These are phyloP conservation scores for Venusia cambrica DNA, from an alignment of 2,888 invertebrate genomes.

Conservation along the genomic window DNA sequence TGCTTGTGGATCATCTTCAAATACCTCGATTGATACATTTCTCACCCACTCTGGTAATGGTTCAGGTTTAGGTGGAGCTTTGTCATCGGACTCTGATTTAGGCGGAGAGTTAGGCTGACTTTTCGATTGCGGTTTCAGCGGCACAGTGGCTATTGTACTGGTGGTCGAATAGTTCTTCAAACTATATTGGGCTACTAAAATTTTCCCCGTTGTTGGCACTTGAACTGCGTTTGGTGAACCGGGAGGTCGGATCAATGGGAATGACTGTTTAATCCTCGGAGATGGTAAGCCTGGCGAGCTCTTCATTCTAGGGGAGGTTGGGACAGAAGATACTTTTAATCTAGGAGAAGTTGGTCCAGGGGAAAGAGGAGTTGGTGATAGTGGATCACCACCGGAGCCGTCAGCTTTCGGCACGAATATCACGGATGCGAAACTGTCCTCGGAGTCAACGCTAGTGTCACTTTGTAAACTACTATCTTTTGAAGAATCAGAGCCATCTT, in stretches of 20 bases:
- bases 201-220: slow-evolving; percentile 75
- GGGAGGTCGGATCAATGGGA: slow-evolving; percentile 82
- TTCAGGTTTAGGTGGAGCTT: slow-evolving; percentile 47
- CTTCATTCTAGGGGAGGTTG: slow-evolving; percentile 88
- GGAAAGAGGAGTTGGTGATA: slow-evolving; percentile 82
- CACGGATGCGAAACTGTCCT: slow-evolving; percentile 96
- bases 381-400: slow-evolving; percentile 74
- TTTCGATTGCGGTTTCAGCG: slow-evolving; percentile 66
- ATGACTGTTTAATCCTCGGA: slow-evolving; percentile 84
- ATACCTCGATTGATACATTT: slow-evolving; percentile 59
- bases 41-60: slow-evolving; percentile 49
- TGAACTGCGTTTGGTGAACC: slow-evolving; percentile 80
- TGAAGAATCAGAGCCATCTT: slow-evolving; percentile 93
- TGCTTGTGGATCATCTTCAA: slow-evolving; percentile 66
- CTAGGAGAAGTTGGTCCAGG: slow-evolving; percentile 83
- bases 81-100: slow-evolving; percentile 67
- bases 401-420: slow-evolving; percentile 94
- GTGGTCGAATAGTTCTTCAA: slow-evolving; percentile 72
- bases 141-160: slow-evolving; percentile 43
- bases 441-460: slow-evolving; percentile 96
- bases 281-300: slow-evolving; percentile 85
- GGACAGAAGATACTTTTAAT: slow-evolving; percentile 86
- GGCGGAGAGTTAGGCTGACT: slow-evolving; percentile 76
- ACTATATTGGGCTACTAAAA: slow-evolving; percentile 81
- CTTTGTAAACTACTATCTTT: slow-evolving; percentile 95